phyloP scores from a whole-genome alignment of 2,888 invertebrate species.

The Sesia bembeciformis region DNA sequence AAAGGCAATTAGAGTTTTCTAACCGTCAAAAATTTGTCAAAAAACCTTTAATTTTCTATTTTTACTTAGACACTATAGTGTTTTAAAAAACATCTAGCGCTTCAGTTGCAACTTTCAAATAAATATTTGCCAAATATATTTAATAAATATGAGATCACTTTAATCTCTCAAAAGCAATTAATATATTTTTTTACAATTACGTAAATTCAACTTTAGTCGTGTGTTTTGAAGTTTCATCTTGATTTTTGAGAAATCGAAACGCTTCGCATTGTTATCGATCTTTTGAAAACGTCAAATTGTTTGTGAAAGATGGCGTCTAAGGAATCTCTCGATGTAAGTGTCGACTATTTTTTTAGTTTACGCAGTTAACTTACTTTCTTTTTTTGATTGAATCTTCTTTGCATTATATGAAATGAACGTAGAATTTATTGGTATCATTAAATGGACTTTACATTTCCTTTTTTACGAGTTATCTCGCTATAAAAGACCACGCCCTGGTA shows the following conservation, averaged over 20 bases:
- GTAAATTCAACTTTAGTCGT: too few relatives aligned
- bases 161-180: too few relatives aligned
- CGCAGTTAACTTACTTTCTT: constrained; percentile 8
- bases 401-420: constrained; percentile 2
- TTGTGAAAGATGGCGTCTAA: constrained; percentile 72
- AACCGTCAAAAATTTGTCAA: too few relatives aligned
- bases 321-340: constrained; percentile 71
- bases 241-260: neutral
- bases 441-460: constrained; percentile 3
- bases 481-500: constrained; percentile 20
- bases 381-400: constrained; percentile 1
- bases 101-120: too few relatives aligned
- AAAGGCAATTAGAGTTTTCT: too few relatives aligned
- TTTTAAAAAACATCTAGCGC: too few relatives aligned
- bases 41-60: too few relatives aligned
- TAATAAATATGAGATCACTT: too few relatives aligned
- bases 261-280: constrained; percentile 34
- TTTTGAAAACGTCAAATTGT: constrained; percentile 53
- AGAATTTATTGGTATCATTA: constrained; percentile 2
- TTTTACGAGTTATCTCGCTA: constrained; percentile 7
- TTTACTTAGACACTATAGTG: too few relatives aligned
- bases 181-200: too few relatives aligned
- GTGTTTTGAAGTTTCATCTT: too few relatives aligned
- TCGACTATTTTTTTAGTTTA: constrained; percentile 23
- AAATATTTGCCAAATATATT: too few relatives aligned